Conservation (phyloP, 2,888 invertebrate species). For the Temnothorax ravouxi region DNA sequence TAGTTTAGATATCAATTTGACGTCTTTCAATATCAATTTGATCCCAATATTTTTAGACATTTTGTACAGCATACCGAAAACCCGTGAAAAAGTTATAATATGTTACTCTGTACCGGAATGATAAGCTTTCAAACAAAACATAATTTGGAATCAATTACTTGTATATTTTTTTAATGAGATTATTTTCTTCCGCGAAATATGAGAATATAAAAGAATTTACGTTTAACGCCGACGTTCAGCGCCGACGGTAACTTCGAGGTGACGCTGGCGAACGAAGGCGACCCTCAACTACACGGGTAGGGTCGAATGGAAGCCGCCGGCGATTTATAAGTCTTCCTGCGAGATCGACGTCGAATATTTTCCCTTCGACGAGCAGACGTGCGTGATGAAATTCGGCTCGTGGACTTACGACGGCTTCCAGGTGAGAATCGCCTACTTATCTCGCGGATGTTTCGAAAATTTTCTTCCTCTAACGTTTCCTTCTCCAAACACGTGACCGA, state of each 20-base stretch:
- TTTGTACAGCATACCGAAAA: neutral
- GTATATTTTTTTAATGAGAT: neutral
- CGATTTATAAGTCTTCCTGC: constrained; percentile 96
- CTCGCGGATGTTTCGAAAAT: neutral
- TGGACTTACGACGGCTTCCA: constrained; percentile 96
- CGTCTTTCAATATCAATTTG: neutral
- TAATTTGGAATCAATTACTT: neutral
- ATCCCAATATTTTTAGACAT: neutral
- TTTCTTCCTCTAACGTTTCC: neutral
- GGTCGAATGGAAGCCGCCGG: constrained; percentile 97
- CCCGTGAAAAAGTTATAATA: neutral
- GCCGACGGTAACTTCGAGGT: constrained; percentile 95
- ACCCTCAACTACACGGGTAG: constrained; percentile 93
- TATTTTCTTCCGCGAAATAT: neutral
- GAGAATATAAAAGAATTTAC: neutral
- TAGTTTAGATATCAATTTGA: neutral
- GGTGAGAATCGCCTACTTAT: constrained; percentile 85
- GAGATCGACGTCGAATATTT: constrained; percentile 95
- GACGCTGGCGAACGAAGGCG: constrained; percentile 93
- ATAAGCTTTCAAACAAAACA: neutral
- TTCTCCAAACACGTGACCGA: neutral
- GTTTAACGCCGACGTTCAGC: constrained; percentile 88
- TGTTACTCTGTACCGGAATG: neutral
- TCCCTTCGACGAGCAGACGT: constrained; percentile 95
- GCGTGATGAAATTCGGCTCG: constrained; percentile 95